phyloP scores from a whole-genome alignment of 2,797 vertebrate genomes.

The Aulostomus chinensis region DNA sequence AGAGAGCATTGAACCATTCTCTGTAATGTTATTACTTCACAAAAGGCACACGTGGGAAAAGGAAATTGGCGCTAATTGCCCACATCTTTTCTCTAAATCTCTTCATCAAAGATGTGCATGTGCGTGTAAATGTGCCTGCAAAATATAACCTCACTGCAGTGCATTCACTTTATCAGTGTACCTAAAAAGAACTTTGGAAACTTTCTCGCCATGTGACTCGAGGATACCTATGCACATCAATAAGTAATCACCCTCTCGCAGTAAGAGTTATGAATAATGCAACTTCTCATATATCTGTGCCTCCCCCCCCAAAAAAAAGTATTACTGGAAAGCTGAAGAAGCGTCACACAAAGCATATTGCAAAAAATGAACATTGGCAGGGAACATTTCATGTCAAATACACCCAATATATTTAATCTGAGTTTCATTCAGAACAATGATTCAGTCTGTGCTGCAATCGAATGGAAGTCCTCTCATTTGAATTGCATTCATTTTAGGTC shows the following conservation, averaged over 20 bases:
- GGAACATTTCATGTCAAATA: slow-evolving; percentile 45
- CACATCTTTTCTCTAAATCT: slow-evolving; percentile 13
- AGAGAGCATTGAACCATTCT: slow-evolving; percentile 11
- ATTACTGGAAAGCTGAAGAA: slow-evolving; percentile 37
- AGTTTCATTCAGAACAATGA: slow-evolving; percentile 54
- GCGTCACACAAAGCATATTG: slow-evolving; percentile 32
- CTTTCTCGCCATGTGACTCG: slow-evolving; percentile 33
- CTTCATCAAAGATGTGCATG: slow-evolving; percentile 13
- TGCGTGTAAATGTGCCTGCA: background rate
- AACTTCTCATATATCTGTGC: slow-evolving; percentile 36
- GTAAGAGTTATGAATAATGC: slow-evolving; percentile 65
- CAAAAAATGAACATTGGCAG: slow-evolving; percentile 55
- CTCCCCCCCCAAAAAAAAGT: slow-evolving; percentile 44
- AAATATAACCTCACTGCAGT: background rate
- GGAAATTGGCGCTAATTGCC: slow-evolving; percentile 42
- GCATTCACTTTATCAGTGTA: slow-evolving; percentile 11
- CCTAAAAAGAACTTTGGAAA: slow-evolving; percentile 30
- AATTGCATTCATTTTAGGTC: slow-evolving; percentile 42
- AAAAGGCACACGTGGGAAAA: slow-evolving; percentile 13
- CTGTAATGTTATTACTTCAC: slow-evolving; percentile 5
- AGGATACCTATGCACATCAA: slow-evolving; percentile 57
- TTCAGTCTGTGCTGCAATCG: slow-evolving; percentile 51
- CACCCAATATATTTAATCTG: slow-evolving; percentile 53
- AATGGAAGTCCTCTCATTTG: slow-evolving; percentile 28
- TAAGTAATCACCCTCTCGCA: slow-evolving; percentile 52